A percentile compares a stretch with the other conserved stretches of the same genome.
Evolutionary conservation across 2,888 invertebrate species (phyloP).

Genomic region (Acanthoscelides obtectus): DNA sequence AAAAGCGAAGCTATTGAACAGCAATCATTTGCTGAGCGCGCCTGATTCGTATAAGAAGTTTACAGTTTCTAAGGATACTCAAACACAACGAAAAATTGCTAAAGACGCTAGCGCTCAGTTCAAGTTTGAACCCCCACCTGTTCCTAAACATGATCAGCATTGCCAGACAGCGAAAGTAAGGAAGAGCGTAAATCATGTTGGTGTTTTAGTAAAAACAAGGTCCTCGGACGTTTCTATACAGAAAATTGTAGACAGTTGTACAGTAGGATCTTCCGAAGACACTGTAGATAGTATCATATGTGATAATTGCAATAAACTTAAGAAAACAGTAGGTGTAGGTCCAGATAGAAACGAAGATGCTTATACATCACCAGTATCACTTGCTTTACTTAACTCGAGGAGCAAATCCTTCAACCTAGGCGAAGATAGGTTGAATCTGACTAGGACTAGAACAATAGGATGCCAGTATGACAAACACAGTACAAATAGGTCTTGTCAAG

Average conservation of each 20-base stretch:
- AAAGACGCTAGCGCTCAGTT: constrained; percentile 32
- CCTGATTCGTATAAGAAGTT: constrained; percentile 16
- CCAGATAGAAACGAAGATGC: constrained; percentile 42
- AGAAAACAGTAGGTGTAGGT: constrained; percentile 57
- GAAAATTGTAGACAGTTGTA: constrained; percentile 45
- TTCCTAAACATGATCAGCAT: constrained; percentile 21
- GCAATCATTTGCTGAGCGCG: constrained; percentile 17
- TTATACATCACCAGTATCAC: constrained; percentile 45
- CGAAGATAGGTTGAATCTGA: constrained; percentile 49
- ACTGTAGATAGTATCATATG: constrained; percentile 50
- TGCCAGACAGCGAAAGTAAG: constrained; percentile 31
- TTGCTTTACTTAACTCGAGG: constrained; percentile 49
- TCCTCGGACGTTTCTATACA: constrained; percentile 45
- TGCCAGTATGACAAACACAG: constrained; percentile 31
- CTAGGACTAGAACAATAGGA: constrained; percentile 51
- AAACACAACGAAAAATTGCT: constrained; percentile 32
- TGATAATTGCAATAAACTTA: constrained; percentile 50
- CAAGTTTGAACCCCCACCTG: constrained; percentile 17
- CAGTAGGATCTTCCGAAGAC: constrained; percentile 52
- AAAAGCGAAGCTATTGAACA: constrained; percentile 38
- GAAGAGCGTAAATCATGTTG: constrained; percentile 17
- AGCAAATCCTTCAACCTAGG: constrained; percentile 60
- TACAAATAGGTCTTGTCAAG: constrained; percentile 39
- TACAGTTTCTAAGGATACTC: constrained; percentile 32
- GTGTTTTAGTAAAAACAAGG: constrained; percentile 26